Percentiles rank a stretch among this genome's conserved stretches.
Conservation (phyloP, 92 coral and sea anemone genomes). For the Montipora capitata region DNA sequence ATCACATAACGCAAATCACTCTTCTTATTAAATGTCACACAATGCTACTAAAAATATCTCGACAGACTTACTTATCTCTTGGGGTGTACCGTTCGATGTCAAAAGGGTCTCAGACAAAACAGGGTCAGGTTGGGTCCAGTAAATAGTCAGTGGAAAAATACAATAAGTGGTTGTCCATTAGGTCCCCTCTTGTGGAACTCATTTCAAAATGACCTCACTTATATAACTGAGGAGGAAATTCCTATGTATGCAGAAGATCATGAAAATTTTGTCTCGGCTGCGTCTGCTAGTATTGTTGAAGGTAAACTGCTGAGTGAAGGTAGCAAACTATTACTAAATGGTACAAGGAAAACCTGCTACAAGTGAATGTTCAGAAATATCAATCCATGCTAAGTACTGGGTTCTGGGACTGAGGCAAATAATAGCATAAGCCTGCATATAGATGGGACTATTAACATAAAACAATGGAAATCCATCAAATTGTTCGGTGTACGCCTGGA, state of each 20-base stretch:
- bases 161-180: constrained; percentile 1
- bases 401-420: constrained; percentile 13
- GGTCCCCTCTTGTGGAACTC: constrained; percentile 26
- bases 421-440: not conserved
- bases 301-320: constrained; percentile 15
- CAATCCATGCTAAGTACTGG: constrained; percentile 12
- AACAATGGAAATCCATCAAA: constrained; percentile 9
- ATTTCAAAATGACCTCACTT: constrained; percentile 18
- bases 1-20: too few species aligned
- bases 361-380: constrained; percentile 16
- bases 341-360: not conserved
- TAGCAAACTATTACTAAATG: not conserved
- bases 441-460: constrained; percentile 9
- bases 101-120: not conserved
- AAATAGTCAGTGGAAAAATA: not conserved
- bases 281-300: constrained; percentile 23
- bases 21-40: too few species aligned
- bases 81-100: too few species aligned
- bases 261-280: constrained; percentile 18
- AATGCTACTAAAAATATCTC: too few species aligned
- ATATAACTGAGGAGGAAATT: constrained; percentile 27
- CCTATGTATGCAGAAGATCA: constrained; percentile 28
- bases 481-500: constrained; percentile 26
- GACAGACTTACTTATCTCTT: too few species aligned
- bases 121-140: not conserved